A percentile compares a stretch with the other conserved stretches of the same genome.
These are phyloP conservation scores for Gasterosteus aculeatus DNA, from an alignment of 2,113 vertebrate genomes.

Conservation along the genomic window DNA sequence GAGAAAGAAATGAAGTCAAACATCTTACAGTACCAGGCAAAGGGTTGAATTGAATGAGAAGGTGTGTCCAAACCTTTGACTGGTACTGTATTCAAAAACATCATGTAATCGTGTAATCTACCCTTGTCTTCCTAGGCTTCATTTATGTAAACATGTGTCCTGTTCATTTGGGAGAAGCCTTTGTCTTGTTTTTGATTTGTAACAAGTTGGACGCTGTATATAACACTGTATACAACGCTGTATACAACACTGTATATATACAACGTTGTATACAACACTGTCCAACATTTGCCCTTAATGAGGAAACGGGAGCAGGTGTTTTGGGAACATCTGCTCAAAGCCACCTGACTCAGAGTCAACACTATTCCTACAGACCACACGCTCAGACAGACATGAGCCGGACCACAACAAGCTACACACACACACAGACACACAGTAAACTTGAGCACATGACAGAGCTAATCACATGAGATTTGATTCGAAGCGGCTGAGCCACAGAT, in stretches of 20 bases:
- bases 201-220: neutral
- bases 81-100: too few species aligned
- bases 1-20: too few species aligned
- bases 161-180: neutral
- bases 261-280: neutral
- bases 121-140: neutral
- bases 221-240: too few species aligned
- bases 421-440: slow-evolving; percentile 21
- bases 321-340: slow-evolving; percentile 15
- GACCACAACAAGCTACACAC: neutral
- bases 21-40: too few species aligned
- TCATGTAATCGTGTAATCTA: neutral
- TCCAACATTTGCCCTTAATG: neutral
- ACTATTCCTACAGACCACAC: slow-evolving; percentile 1
- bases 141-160: neutral
- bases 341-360: slow-evolving; percentile 15
- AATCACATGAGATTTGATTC: slow-evolving; percentile 59
- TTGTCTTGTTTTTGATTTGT: neutral
- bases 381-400: neutral
- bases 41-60: too few species aligned
- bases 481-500: slow-evolving; percentile 46
- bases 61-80: too few species aligned
- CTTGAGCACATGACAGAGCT: slow-evolving; percentile 47
- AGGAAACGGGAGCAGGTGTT: neutral
- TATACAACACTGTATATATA: neutral